Evolutionary conservation across 2,113 vertebrate genomes (phyloP), one percentile per base, ranked within the genome.

Genomic region (Columba janthina): DNA sequence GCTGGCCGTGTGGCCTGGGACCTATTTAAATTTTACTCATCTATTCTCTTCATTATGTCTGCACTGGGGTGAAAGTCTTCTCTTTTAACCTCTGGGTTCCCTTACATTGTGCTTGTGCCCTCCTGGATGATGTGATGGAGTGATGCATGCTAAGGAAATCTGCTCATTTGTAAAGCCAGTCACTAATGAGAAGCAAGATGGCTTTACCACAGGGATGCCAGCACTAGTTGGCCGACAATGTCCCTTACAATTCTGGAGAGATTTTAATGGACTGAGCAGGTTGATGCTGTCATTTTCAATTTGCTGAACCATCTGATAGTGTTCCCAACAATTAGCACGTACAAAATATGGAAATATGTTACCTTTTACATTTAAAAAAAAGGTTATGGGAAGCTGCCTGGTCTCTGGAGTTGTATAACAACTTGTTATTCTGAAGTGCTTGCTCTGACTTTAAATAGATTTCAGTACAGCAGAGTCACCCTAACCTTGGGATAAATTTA

Each of bases 201-300:
- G 93, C 82, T 95, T 95, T 93, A 95, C 96, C 95, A 86, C 60
- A 90, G 92, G 97, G 95, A 97, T 93, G 85, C 93, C 95, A 88
- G 82, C 78, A 36, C 64, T 65, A 80, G 87, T 97, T 93, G 72
- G 93, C 90, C 94, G 98, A 96, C 96, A 97, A 51, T 90, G 97
- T 96, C 96, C 91, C 88, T 90, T 89, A 94, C 12, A 11, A 79
- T 96, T 93, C 96, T 93, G 97, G 93, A 96, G 96, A 97, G 90
- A 96, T 91, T 96, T 93, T 96, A 97, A 96, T 92, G 96, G 95
- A 90, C 94, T 56, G 92, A 97, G 86, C 98, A 97, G 98, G 96
- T 96, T 98, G 97, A 97, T 92, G 84, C 97, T 98, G 98, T 98
- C 98, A 97, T 96, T 97, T 98, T 94, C 96, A 97, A 98, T 98